Conservation (phyloP, 2,797 vertebrate genomes). For the Coilia nasus region DNA sequence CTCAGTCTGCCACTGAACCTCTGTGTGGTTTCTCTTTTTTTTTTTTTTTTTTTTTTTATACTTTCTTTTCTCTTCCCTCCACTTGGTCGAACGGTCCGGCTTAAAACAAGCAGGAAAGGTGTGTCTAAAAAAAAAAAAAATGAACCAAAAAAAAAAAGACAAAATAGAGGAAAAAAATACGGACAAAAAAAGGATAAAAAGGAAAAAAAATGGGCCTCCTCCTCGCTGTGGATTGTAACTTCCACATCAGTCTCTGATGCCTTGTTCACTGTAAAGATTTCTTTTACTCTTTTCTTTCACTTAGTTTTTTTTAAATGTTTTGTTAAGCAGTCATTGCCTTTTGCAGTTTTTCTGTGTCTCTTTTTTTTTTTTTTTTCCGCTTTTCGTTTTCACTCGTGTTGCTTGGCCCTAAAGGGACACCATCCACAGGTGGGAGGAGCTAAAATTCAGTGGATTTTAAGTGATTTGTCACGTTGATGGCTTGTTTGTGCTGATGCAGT, state of each 20-base stretch:
- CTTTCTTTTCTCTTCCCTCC: constrained; percentile 1
- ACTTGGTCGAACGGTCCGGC: background rate
- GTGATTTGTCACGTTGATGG: constrained; percentile 33
- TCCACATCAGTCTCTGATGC: constrained; percentile 69
- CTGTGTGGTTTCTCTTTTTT: constrained; percentile 75
- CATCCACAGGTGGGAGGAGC: constrained; percentile 53
- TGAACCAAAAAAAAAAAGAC: background rate
- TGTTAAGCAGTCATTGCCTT: background rate
- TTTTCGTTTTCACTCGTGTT: constrained; percentile 48
- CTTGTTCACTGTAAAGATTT: constrained; percentile 65
- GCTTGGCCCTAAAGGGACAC: constrained; percentile 38
- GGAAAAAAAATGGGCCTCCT: background rate
- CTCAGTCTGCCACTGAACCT: constrained; percentile 63
- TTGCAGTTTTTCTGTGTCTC: constrained; percentile 36
- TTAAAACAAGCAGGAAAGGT: background rate
- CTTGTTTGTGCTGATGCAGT: constrained; percentile 12
- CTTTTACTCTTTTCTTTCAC: constrained; percentile 49
- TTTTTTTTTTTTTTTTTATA: constrained; percentile 45
- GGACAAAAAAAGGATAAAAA: constrained; percentile 7
- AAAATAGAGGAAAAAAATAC: constrained; percentile 18
- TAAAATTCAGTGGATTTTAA: constrained; percentile 39
- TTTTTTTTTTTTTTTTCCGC: constrained; percentile 56
- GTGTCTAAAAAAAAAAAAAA: background rate
- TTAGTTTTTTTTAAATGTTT: constrained; percentile 32
- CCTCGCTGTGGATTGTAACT: constrained; percentile 39